phyloP scores from a whole-genome alignment of 2,113 vertebrate genomes.

The Sylvietta virens region DNA sequence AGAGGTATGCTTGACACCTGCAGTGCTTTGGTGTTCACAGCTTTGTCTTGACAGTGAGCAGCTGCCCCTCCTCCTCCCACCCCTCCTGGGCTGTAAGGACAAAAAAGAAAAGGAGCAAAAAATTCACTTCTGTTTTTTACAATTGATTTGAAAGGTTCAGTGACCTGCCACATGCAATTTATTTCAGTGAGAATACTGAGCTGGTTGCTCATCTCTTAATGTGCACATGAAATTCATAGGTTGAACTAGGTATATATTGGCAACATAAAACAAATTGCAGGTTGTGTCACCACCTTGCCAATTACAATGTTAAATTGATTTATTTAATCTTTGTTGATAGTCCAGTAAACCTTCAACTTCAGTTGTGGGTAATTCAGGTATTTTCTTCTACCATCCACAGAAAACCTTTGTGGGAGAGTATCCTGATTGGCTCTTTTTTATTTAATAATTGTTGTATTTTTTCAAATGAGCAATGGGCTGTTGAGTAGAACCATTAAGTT shows the following conservation, averaged over 20 bases:
- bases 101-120: not conserved
- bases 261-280: not conserved
- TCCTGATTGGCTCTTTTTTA: not conserved
- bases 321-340: not conserved
- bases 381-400: not conserved
- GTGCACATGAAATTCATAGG: not conserved
- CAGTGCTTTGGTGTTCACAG: not conserved
- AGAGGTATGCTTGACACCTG: accelerated
- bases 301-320: not conserved
- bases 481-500: not conserved
- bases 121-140: not conserved
- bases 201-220: not conserved
- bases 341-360: not conserved
- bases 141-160: not conserved
- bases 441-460: not conserved
- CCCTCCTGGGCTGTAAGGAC: not conserved
- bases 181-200: not conserved
- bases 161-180: not conserved
- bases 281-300: not conserved
- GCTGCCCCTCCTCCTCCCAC: not conserved
- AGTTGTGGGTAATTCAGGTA: not conserved
- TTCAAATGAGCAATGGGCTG: not conserved
- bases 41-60: not conserved
- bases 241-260: not conserved
- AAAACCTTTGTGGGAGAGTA: not conserved